Base-by-base conservation (phyloP, 2,797 vertebrate genomes). In the Sebastes iracundus region DNA sequence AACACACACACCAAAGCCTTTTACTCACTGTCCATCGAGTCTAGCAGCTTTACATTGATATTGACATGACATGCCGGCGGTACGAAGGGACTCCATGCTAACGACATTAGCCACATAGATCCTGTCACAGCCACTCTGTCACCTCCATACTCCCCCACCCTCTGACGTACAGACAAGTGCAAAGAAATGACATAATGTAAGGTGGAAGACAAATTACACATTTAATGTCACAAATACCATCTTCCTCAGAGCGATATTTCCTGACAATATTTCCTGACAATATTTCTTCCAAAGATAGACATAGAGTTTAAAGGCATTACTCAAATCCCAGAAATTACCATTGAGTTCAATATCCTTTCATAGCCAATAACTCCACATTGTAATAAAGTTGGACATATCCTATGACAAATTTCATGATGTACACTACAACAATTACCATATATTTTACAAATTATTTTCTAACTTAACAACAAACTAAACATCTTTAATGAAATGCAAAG, bases 51-150 rank as follows among this genome's bases (percentile, higher is more conserved):
- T 72, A 42, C 86, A 89, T 83, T 89, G 77, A 85, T 88, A 92
- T 85, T 90, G 89, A 92, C 90, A 80, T 64, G 80, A 80, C 53
- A 75, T 23, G 80, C 52, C 56, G 75, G 77, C 38, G 52, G 80
- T 75, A 88, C 63, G 62, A 42, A 76, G 77, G 25, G 82, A 75
- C 82, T 83, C 77, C 46, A 77, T 80, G 65, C 89, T 92, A 92
- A 93, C 79, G 25, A 79, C 74, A 82, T 91, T 91, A 92, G 77
- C 75, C 80, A 73, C 81, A 91, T 76, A 82, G 62, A 79, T 86
- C 62, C 79, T 89, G 90, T 89, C 91, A 89, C 67, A 89, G 77
- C 75, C 87, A 89, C 81, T 91, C 81, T 53, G 81, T 89, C 87
- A 84, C 38, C 22, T 64, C 6, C 46, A 42, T 7, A 6, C 10